These are phyloP conservation scores for Epizoanthus ramosus DNA, from an alignment of 92 coral and sea anemone genomes.

Conservation along the genomic window DNA sequence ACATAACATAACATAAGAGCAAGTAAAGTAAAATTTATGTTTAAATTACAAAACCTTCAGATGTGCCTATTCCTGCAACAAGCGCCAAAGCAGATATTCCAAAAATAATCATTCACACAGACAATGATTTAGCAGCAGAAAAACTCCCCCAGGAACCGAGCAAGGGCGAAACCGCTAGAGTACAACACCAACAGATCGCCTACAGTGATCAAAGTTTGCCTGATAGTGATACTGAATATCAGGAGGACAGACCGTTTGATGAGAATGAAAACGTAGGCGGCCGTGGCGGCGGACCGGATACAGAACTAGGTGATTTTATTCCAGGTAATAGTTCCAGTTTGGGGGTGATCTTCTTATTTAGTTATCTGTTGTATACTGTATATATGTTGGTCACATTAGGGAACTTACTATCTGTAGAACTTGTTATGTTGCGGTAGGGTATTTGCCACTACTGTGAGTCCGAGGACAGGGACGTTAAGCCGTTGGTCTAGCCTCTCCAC, in stretches of 20 bases:
- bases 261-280: slow-evolving; percentile 21
- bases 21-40: not conserved
- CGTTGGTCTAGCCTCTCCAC: no score
- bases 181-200: not conserved
- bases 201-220: not conserved
- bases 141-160: not conserved
- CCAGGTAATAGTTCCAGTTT: slow-evolving; percentile 11
- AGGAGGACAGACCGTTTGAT: not conserved
- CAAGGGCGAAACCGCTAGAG: not conserved
- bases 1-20: not conserved
- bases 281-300: not conserved
- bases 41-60: slow-evolving; percentile 10
- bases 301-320: not conserved
- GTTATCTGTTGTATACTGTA: not conserved
- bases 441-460: no score
- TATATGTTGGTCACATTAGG: not conserved
- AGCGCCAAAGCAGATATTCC: slow-evolving; percentile 23
- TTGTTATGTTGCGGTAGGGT: no score
- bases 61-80: not conserved
- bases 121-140: not conserved
- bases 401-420: no score
- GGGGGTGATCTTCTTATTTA: not conserved
- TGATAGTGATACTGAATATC: not conserved
- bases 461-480: no score
- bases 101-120: not conserved